A percentile compares a stretch with the other conserved stretches of the same genome.
phyloP scores from a whole-genome alignment of 2,797 vertebrate genomes.

The Muscicapa comitata region DNA sequence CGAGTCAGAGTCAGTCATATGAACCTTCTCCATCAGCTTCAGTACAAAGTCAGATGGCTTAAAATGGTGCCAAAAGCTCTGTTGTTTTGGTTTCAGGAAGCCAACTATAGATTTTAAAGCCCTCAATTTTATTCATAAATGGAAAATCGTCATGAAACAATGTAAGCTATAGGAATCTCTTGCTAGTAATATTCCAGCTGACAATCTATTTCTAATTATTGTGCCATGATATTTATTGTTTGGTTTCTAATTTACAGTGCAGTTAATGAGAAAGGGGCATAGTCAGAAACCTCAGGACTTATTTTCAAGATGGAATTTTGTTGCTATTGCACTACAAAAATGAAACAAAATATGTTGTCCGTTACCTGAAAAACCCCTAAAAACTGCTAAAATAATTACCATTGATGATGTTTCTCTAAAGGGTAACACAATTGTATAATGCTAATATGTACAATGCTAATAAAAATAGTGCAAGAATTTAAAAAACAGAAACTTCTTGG shows the following conservation, averaged over 20 bases:
- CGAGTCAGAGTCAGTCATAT: rapidly evolving
- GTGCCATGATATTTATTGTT: slow-evolving; percentile 46
- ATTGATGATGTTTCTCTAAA: not conserved
- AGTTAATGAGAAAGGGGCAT: not conserved
- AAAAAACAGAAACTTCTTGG: not conserved
- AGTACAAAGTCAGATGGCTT: not conserved
- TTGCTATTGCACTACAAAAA: not conserved
- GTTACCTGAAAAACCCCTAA: not conserved
- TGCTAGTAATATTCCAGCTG: not conserved
- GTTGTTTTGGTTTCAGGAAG: not conserved
- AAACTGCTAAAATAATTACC: not conserved
- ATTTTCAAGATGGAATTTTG: slow-evolving; percentile 24
- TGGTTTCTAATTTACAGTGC: not conserved
- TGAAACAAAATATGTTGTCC: not conserved
- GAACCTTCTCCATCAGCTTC: not conserved
- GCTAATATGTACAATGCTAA: not conserved
- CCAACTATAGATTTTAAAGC: not conserved
- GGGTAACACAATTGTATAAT: not conserved
- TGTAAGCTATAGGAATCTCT: not conserved
- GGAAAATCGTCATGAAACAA: slow-evolving; percentile 16
- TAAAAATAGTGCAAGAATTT: not conserved
- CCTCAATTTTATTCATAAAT: not conserved
- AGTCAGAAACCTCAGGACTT: slow-evolving; percentile 19
- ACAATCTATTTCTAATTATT: slow-evolving; percentile 20
- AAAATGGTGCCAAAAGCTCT: not conserved